Evolutionary conservation across 1,140 invertebrate species (phyloP).

Genomic region (Musca domestica): DNA sequence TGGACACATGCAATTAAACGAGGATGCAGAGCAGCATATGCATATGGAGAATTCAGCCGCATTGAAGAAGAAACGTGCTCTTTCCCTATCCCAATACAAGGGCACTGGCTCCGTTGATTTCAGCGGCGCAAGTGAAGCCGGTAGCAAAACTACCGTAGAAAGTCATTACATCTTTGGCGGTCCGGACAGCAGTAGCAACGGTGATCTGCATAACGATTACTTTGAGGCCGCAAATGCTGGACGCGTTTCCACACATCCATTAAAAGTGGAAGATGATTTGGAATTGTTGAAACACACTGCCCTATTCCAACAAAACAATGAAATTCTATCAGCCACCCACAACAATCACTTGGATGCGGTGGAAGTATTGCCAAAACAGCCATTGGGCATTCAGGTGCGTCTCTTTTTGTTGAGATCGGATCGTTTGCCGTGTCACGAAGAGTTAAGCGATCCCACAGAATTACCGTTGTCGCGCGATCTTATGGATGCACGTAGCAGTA

Average conservation of each 20-base stretch:
- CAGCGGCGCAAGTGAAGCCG: not conserved
- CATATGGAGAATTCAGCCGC: conserved; percentile 10
- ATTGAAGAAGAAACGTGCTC: conserved; percentile 21
- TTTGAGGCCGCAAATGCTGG: conserved; percentile 35
- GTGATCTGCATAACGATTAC: conserved; percentile 34
- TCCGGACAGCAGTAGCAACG: not conserved
- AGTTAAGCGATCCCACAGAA: conserved; percentile 61
- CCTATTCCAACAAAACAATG: conserved; percentile 36
- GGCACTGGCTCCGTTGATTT: not conserved
- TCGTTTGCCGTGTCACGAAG: conserved; percentile 65
- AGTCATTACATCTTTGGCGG: conserved; percentile 11
- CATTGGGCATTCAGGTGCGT: conserved; percentile 42
- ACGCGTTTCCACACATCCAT: conserved; percentile 27
- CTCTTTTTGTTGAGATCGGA: conserved; percentile 65
- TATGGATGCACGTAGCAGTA: conserved; percentile 47
- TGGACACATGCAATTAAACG: conserved; percentile 22
- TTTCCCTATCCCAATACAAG: not conserved
- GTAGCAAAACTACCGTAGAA: conserved; percentile 11
- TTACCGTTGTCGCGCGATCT: conserved; percentile 58
- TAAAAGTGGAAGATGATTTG: conserved; percentile 42
- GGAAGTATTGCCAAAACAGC: conserved; percentile 34
- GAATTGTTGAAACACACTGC: conserved; percentile 41
- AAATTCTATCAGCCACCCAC: conserved; percentile 33
- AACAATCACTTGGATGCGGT: conserved; percentile 40
- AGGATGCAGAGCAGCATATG: conserved; percentile 3